Evolutionary conservation across 2,797 vertebrate genomes (phyloP).

Genomic region (Enteromius unitaeniatus): DNA sequence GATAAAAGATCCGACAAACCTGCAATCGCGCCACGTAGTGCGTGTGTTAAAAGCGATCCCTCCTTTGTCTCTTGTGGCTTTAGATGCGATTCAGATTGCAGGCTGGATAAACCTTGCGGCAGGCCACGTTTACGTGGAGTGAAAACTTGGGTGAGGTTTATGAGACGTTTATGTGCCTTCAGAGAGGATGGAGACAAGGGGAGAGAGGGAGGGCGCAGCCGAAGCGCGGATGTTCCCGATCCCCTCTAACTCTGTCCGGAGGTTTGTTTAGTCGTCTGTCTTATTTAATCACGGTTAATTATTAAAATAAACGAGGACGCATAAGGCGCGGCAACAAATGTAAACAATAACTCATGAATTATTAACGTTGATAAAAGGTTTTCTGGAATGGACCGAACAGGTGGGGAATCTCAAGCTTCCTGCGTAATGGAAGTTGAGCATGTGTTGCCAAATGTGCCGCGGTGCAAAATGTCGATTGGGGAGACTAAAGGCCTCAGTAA

Average conservation of each 20-base stretch:
- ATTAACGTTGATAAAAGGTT: conserved; percentile 77
- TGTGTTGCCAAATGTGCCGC: conserved; percentile 63
- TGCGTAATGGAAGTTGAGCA: conserved; percentile 54
- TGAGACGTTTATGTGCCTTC: conserved; percentile 24
- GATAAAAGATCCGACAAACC: background rate
- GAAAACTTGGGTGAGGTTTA: conserved; percentile 41
- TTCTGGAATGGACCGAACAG: conserved; percentile 67
- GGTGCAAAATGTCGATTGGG: conserved; percentile 63
- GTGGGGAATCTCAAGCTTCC: conserved; percentile 57
- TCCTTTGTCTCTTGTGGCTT: conserved; percentile 34
- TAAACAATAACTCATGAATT: conserved; percentile 72
- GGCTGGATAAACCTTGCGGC: conserved; percentile 23
- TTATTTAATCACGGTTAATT: conserved; percentile 66
- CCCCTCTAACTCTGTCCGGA: conserved; percentile 25
- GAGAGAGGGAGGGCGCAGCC: background rate
- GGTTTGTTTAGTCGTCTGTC: conserved; percentile 42
- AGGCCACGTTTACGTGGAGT: conserved; percentile 49
- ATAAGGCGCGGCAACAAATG: conserved; percentile 59
- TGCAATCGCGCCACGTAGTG: conserved; percentile 9
- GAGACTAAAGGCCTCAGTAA: conserved; percentile 50
- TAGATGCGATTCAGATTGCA: conserved; percentile 32
- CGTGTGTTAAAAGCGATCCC: conserved; percentile 26
- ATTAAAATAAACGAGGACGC: conserved; percentile 68
- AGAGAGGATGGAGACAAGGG: conserved; percentile 21
- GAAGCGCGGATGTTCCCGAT: conserved; percentile 6